Percentiles rank a stretch among this genome's conserved stretches.
phyloP scores from a whole-genome alignment of 1,140 invertebrate species.

The Mercenaria mercenaria region DNA sequence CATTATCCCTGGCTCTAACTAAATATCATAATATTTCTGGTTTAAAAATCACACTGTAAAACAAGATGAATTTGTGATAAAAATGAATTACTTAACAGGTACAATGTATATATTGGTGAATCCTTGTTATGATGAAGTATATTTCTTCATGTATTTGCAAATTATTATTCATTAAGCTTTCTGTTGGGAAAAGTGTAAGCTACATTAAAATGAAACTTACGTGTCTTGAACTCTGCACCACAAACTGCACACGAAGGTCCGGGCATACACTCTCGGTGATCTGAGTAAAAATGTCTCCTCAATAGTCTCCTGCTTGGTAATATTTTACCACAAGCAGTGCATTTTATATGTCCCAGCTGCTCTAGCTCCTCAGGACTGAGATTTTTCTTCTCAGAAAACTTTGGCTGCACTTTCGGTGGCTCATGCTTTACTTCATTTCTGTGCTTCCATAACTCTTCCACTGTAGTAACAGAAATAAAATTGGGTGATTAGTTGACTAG shows the following conservation, averaged over 20 bases:
- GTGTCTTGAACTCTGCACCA: constrained; percentile 2
- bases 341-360: constrained; percentile 14
- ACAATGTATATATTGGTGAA: too few species aligned
- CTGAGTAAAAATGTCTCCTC: constrained; percentile 7
- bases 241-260: background rate
- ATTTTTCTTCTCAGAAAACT: constrained; percentile 3
- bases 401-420: background rate
- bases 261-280: constrained; percentile 33
- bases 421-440: constrained; percentile 29
- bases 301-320: constrained; percentile 4
- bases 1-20: too few species aligned
- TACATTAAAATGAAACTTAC: constrained; percentile 10
- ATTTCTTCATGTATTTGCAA: too few species aligned
- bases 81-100: too few species aligned
- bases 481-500: too few species aligned
- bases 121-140: too few species aligned
- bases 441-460: constrained; percentile 13
- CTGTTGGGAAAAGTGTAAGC: too few species aligned
- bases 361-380: background rate
- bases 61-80: too few species aligned
- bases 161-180: too few species aligned
- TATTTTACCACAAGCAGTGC: background rate
- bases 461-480: background rate
- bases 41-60: too few species aligned
- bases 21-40: too few species aligned